These are phyloP conservation scores for Dascyllus trimaculatus DNA, from an alignment of 2,113 vertebrate genomes.

Conservation along the genomic window DNA sequence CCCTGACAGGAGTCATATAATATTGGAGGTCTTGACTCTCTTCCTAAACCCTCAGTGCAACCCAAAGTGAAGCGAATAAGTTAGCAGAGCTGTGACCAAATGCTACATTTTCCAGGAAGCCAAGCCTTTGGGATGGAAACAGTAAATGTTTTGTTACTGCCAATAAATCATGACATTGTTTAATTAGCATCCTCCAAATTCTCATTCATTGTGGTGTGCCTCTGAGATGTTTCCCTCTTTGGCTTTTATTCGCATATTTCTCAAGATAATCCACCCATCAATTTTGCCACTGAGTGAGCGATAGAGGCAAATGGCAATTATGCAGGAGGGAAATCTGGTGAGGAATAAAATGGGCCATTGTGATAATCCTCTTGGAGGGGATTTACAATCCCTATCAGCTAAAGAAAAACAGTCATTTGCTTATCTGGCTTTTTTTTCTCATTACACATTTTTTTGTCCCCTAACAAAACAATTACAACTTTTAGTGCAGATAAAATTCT, in stretches of 20 bases:
- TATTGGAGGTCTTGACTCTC: conserved; percentile 33
- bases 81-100: conserved; percentile 60
- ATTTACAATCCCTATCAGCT: conserved; percentile 53
- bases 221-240: conserved; percentile 66
- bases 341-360: conserved; percentile 63
- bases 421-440: conserved; percentile 48
- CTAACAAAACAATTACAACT: conserved; percentile 31
- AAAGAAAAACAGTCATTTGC: conserved; percentile 45
- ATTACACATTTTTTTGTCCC: conserved; percentile 9
- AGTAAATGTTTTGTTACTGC: conserved; percentile 68
- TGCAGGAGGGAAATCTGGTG: conserved; percentile 55
- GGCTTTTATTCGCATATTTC: conserved; percentile 72
- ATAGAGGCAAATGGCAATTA: conserved; percentile 67
- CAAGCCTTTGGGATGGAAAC: conserved; percentile 61
- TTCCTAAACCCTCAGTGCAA: conserved; percentile 27
- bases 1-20: conserved; percentile 16
- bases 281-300: conserved; percentile 53
- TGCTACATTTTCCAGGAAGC: conserved; percentile 70
- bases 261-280: conserved; percentile 71
- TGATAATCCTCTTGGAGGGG: conserved; percentile 56
- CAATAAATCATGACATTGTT: conserved; percentile 79
- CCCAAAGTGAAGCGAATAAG: conserved; percentile 37
- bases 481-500: conserved; percentile 27
- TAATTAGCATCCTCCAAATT: conserved; percentile 75
- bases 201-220: conserved; percentile 71